Evolutionary conservation across 2,888 invertebrate species (phyloP).

Genomic region (Adineta ricciae): DNA sequence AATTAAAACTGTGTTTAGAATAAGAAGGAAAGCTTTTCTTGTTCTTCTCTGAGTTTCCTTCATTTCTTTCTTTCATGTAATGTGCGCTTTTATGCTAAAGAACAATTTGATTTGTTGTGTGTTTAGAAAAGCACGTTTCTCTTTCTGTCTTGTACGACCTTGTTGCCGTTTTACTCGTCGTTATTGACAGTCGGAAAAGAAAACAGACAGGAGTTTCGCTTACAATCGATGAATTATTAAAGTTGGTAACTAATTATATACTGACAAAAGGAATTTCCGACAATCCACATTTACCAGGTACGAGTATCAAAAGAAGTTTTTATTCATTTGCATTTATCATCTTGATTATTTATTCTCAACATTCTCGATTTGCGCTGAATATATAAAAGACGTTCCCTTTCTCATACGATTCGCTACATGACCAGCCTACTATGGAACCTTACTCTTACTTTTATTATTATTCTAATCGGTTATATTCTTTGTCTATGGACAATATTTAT

Average conservation of each 20-base stretch:
- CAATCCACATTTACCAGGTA: no score
- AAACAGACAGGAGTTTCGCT: background rate
- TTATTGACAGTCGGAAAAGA: background rate
- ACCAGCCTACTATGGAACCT: background rate
- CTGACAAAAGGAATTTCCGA: no score
- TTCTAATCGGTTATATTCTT: background rate
- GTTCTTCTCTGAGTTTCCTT: background rate
- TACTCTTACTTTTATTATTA: background rate
- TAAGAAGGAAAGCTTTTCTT: background rate
- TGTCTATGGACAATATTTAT: background rate
- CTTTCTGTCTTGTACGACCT: background rate
- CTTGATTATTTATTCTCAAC: no score
- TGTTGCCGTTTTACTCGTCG: background rate
- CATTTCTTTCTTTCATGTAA: background rate
- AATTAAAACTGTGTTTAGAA: conserved; percentile 8
- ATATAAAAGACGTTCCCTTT: no score
- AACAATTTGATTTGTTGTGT: background rate
- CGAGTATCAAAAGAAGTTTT: no score
- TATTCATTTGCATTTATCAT: no score
- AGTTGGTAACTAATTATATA: no score
- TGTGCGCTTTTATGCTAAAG: background rate
- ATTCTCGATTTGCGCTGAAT: no score
- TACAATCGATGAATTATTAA: no score
- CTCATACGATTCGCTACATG: no score
- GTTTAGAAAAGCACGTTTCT: background rate